Evolutionary conservation across 2,113 vertebrate species (phyloP), one percentile per base, ranked within the genome.

Genomic region (Telmatochromis sp.): DNA sequence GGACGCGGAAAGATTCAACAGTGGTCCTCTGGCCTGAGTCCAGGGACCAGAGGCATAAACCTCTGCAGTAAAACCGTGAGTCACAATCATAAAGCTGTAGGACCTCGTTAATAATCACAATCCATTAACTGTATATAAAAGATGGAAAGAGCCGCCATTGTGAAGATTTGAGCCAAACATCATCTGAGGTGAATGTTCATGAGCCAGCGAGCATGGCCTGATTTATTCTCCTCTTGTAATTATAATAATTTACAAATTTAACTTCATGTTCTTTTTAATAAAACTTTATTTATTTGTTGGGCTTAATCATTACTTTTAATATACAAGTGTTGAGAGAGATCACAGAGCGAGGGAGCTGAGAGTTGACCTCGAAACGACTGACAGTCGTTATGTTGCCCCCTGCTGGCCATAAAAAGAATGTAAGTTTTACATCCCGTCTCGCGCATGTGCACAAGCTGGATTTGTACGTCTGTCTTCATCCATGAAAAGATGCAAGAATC

Each of bases 361-460:
- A 1, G 14, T 47, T 75, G 0, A 12, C 3, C 9, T 50, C 23
- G 0, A 31, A 12, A 0, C 0, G 0, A 47, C 1, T 28, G 5
- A 26, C 9, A 50, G 15, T 75, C 0, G 2, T 42, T 71, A 23
- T 71, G 35, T 71, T 42, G 68, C 40, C 40, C 68, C 68, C 23
- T 75, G 68, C 68, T 47, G 68, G 68, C 21, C 14, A 17, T 28
- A 28, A 47, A 17, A 75, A 28, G 13, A 73, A 73, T 10, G 37
- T 4, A 75, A 17, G 23, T 47, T 75, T 17, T 28, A 75, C 9
- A 3, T 15, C 0, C 21, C 4, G 9, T 31, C 23, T 28, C 1
- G 0, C 2, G 15, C 15, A 50, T 1, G 42, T 31, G 15, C 42
- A 50, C 23, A 31, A 50, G 42, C 71, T 19, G 15, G 23, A 75